A percentile compares a stretch with the other conserved stretches of the same genome.
These are phyloP conservation scores for Amblyjoppa fuscipennis DNA, from an alignment of 2,888 invertebrate species.

Conservation along the genomic window DNA sequence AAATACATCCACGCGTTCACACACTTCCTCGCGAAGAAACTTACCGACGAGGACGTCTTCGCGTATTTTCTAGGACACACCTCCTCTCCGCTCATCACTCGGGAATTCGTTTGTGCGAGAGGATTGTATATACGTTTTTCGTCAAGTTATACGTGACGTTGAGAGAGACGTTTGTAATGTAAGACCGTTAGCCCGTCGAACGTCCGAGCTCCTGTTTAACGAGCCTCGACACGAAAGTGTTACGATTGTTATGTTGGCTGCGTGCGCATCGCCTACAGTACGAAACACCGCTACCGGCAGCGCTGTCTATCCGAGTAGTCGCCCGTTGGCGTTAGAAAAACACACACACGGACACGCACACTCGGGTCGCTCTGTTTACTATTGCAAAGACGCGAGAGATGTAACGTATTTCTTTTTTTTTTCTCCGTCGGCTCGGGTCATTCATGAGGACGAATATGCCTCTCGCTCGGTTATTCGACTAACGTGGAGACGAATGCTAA, in stretches of 20 bases:
- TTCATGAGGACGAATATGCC: slow-evolving; percentile 32
- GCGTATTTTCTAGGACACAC: slow-evolving; percentile 37
- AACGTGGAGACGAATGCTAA: slow-evolving; percentile 42
- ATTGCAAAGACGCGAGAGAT: slow-evolving; percentile 30
- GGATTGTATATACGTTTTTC: slow-evolving; percentile 25
- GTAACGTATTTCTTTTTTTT: slow-evolving; percentile 18
- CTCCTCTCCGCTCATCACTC: slow-evolving; percentile 6
- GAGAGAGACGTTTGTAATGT: slow-evolving; percentile 33
- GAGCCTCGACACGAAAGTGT: slow-evolving; percentile 66
- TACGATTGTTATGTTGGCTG: slow-evolving; percentile 62
- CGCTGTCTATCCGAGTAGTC: neutral
- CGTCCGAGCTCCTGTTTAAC: slow-evolving; percentile 61
- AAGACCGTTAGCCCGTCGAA: slow-evolving; percentile 62
- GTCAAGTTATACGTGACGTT: slow-evolving; percentile 35
- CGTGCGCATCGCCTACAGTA: slow-evolving; percentile 31
- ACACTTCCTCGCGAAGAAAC: neutral
- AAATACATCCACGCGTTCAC: neutral
- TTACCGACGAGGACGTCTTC: neutral
- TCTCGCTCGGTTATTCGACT: slow-evolving; percentile 30
- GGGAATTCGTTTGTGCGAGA: slow-evolving; percentile 26
- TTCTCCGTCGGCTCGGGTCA: slow-evolving; percentile 9
- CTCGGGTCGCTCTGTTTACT: slow-evolving; percentile 21
- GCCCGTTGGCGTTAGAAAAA: slow-evolving; percentile 1
- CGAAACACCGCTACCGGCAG: slow-evolving; percentile 5
- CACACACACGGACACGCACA: neutral